phyloP scores from a whole-genome alignment of 2,888 invertebrate species.

The Morpho helenor region DNA sequence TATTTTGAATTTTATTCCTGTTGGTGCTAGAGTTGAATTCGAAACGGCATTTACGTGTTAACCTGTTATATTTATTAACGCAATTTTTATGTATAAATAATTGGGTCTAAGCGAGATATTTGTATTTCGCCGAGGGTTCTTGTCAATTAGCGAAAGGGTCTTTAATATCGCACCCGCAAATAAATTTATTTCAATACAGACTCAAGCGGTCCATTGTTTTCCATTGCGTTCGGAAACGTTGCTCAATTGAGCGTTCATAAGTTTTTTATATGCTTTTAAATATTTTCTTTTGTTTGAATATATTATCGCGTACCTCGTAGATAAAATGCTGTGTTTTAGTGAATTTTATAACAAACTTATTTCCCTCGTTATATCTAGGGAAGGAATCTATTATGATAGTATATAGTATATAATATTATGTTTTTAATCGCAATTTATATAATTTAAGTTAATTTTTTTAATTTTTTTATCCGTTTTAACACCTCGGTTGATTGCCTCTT shows the following conservation, averaged over 20 bases:
- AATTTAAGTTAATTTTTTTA: too few species aligned
- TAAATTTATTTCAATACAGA: constrained; percentile 16
- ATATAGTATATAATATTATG: too few species aligned
- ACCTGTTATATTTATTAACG: constrained; percentile 4
- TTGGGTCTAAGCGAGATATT: constrained; percentile 1
- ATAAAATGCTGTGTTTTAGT: too few species aligned
- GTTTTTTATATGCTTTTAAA: constrained; percentile 36
- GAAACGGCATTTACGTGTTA: not conserved
- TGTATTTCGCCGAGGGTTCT: constrained; percentile 6
- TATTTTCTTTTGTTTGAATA: constrained; percentile 37
- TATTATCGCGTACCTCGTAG: constrained; percentile 5
- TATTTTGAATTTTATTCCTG: constrained; percentile 2
- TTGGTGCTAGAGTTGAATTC: not conserved
- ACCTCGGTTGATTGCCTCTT: too few species aligned
- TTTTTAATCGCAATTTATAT: too few species aligned
- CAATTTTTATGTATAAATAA: not conserved
- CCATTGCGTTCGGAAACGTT: constrained; percentile 29
- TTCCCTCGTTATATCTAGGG: too few species aligned
- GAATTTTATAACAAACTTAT: too few species aligned
- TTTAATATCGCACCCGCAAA: constrained; percentile 16
- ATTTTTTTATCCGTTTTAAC: too few species aligned
- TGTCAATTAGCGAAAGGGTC: constrained; percentile 15
- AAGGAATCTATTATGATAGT: too few species aligned
- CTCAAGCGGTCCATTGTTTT: constrained; percentile 21
- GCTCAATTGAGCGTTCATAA: constrained; percentile 53